Conservation (phyloP, 2,888 invertebrate species). For the Ectemnius cavifrons region DNA sequence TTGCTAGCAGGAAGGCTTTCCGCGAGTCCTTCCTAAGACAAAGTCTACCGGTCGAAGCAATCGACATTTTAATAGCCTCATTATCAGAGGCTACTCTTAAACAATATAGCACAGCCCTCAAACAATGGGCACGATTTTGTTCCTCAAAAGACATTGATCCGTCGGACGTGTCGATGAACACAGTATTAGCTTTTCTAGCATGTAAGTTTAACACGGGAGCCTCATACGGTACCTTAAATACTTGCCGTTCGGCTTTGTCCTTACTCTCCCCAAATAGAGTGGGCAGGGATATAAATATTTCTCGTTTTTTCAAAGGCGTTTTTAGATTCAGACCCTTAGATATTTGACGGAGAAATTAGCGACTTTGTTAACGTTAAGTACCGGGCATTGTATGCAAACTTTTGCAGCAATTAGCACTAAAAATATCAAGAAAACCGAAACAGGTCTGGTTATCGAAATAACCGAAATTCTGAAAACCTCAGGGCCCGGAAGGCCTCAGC, state of each 20-base stretch:
- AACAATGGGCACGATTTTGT: neutral
- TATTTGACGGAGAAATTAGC: slow-evolving; percentile 35
- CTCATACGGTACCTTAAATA: slow-evolving; percentile 7
- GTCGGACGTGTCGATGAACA: neutral
- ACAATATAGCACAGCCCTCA: slow-evolving; percentile 25
- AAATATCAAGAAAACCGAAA: neutral
- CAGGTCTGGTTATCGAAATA: slow-evolving; percentile 22
- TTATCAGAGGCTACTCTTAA: slow-evolving; percentile 19
- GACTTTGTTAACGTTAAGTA: slow-evolving; percentile 38
- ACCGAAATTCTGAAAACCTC: slow-evolving; percentile 39
- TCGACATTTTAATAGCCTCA: slow-evolving; percentile 20
- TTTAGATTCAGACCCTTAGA: slow-evolving; percentile 18
- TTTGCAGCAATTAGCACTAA: slow-evolving; percentile 9
- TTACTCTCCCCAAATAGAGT: neutral
- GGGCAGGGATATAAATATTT: neutral
- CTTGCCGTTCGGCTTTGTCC: neutral
- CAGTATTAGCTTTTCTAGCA: too few species aligned
- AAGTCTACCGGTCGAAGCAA: slow-evolving; percentile 1
- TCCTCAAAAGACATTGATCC: neutral
- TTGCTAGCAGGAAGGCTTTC: slow-evolving; percentile 45
- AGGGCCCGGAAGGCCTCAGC: slow-evolving; percentile 20
- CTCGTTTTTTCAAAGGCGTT: slow-evolving; percentile 6
- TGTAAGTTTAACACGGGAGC: neutral
- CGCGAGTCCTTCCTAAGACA: slow-evolving; percentile 30
- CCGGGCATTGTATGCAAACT: slow-evolving; percentile 49